phyloP scores from a whole-genome alignment of 2,113 vertebrate species.

The Oenanthe oenanthe region DNA sequence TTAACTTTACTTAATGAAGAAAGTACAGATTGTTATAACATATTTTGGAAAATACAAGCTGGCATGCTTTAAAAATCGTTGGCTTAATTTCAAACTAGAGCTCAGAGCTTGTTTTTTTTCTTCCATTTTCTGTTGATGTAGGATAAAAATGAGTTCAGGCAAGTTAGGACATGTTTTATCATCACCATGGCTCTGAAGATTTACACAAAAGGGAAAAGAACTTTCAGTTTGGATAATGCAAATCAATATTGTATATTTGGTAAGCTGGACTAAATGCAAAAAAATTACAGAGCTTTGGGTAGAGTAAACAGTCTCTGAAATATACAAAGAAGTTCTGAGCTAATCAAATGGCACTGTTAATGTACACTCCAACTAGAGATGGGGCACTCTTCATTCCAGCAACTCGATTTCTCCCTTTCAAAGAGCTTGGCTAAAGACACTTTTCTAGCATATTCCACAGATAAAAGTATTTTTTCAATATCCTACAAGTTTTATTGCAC shows the following conservation, averaged over 20 bases:
- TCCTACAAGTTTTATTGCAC: not conserved
- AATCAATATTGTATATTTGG: not conserved
- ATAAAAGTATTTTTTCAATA: not conserved
- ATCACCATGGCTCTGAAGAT: not conserved
- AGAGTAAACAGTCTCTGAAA: not conserved
- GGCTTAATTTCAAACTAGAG: not conserved
- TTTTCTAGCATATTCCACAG: not conserved
- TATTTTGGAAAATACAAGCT: constrained; percentile 45
- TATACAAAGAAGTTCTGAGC: not conserved
- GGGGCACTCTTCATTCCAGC: not conserved
- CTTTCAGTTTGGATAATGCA: not conserved
- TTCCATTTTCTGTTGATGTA: not conserved
- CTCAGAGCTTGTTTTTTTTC: not conserved
- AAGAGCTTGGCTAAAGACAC: not conserved
- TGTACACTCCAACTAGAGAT: not conserved
- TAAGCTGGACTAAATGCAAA: not conserved
- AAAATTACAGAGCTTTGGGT: not conserved
- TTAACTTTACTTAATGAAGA: constrained; percentile 34
- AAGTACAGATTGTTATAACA: constrained; percentile 22
- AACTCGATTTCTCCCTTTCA: not conserved
- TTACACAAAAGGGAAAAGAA: not conserved
- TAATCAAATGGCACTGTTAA: not conserved
- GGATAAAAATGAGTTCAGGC: not conserved
- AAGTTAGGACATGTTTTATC: constrained; percentile 15
- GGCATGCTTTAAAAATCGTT: constrained; percentile 15